These are phyloP conservation scores for Melieria omissa DNA, from an alignment of 2,888 invertebrate genomes.

Conservation along the genomic window DNA sequence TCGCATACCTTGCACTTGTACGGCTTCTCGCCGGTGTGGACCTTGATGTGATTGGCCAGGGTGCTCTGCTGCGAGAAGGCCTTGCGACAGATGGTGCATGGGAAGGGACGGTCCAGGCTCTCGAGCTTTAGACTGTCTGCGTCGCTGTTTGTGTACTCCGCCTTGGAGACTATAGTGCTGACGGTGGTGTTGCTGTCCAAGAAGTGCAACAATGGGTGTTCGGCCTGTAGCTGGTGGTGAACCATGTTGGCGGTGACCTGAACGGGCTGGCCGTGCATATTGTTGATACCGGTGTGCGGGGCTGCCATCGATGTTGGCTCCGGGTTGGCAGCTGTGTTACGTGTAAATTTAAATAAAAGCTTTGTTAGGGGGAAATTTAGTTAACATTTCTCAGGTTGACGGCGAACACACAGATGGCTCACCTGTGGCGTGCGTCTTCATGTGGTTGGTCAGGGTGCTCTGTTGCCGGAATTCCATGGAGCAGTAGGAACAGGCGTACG, in stretches of 20 bases:
- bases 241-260: slow-evolving; percentile 29
- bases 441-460: slow-evolving; percentile 62
- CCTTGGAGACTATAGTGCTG: slow-evolving; percentile 57
- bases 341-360: slow-evolving; percentile 65
- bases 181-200: slow-evolving; percentile 62
- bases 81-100: slow-evolving; percentile 58
- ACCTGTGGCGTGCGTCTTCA: slow-evolving; percentile 60
- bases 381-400: slow-evolving; percentile 59
- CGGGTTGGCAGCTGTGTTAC: slow-evolving; percentile 50
- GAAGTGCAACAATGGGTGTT: slow-evolving; percentile 61
- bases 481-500: slow-evolving; percentile 62
- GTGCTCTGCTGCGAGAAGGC: slow-evolving; percentile 63
- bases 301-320: slow-evolving; percentile 42
- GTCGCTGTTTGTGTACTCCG: slow-evolving; percentile 53
- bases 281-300: slow-evolving; percentile 38
- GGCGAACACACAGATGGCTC: slow-evolving; percentile 61
- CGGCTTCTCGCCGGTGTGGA: slow-evolving; percentile 62
- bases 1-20: slow-evolving; percentile 63
- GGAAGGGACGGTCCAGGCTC: slow-evolving; percentile 61
- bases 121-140: slow-evolving; percentile 46
- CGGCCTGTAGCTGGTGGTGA: slow-evolving; percentile 53
- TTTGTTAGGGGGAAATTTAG: slow-evolving; percentile 64
- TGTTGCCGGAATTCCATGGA: slow-evolving; percentile 64
- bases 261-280: slow-evolving; percentile 50
- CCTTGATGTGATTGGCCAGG: slow-evolving; percentile 61